A percentile compares a stretch with the other conserved stretches of the same genome.
Evolutionary conservation across 2,888 invertebrate genomes (phyloP).

Genomic region (Margaritifera margaritifera): DNA sequence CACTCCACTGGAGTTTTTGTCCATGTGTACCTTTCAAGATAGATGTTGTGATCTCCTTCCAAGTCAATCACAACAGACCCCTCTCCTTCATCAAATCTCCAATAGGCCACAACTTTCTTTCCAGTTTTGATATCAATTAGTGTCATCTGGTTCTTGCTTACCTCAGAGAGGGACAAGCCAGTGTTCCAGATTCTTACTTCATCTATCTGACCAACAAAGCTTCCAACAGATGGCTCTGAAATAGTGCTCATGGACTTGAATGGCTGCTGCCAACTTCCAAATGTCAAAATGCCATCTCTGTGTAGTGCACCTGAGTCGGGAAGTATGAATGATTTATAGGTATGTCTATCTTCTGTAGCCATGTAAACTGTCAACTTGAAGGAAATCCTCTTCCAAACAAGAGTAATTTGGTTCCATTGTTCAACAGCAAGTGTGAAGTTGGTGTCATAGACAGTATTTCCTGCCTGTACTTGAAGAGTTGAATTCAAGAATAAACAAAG

Average conservation of each 20-base stretch:
- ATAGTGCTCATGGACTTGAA: not conserved
- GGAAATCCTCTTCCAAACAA: slow-evolving; percentile 23
- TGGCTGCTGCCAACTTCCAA: slow-evolving; percentile 21
- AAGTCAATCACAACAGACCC: slow-evolving; percentile 20
- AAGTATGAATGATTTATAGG: not conserved
- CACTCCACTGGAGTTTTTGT: slow-evolving; percentile 16
- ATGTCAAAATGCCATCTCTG: slow-evolving; percentile 12
- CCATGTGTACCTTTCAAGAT: slow-evolving; percentile 22
- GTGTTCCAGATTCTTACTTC: slow-evolving; percentile 41
- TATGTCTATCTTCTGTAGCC: slow-evolving; percentile 4
- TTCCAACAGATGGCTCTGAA: not conserved
- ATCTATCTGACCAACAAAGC: slow-evolving; percentile 36
- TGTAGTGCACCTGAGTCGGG: not conserved
- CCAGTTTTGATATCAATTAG: not conserved
- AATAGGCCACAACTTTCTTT: slow-evolving; percentile 20
- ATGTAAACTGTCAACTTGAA: slow-evolving; percentile 11
- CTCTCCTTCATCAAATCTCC: slow-evolving; percentile 43
- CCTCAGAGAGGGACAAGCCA: slow-evolving; percentile 20
- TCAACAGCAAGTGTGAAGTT: slow-evolving; percentile 19
- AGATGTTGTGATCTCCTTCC: slow-evolving; percentile 15
- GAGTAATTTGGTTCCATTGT: slow-evolving; percentile 47
- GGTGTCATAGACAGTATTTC: slow-evolving; percentile 25
- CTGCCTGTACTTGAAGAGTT: slow-evolving; percentile 16
- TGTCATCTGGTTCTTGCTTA: slow-evolving; percentile 10
- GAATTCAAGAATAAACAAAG: too few species aligned